Evolutionary conservation across 2,797 vertebrate genomes (phyloP).

Genomic region (Huso huso): DNA sequence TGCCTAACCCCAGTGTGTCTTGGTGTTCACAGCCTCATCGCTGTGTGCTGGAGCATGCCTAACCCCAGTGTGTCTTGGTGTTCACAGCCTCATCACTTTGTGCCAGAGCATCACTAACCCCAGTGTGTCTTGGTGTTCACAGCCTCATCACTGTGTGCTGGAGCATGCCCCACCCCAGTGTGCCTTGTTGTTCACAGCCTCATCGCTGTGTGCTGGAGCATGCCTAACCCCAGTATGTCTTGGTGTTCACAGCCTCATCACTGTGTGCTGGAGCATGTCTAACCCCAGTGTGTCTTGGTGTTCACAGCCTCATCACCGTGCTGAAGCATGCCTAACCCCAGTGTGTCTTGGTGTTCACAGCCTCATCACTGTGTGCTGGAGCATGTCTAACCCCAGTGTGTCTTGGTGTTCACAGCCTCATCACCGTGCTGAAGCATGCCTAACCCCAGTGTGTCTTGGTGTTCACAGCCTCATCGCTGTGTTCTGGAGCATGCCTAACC

Average conservation of each 20-base stretch:
- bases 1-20: constrained; percentile 9
- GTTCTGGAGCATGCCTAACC: no score
- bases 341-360: constrained; percentile 36
- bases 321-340: background rate
- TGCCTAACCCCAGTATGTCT: constrained; percentile 8
- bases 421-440: no score
- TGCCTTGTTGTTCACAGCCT: no score
- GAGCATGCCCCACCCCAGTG: no score
- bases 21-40: constrained; percentile 39
- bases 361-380: constrained; percentile 58
- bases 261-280: constrained; percentile 68
- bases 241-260: constrained; percentile 39
- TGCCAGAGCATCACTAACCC: background rate
- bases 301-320: no score
- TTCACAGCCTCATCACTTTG: no score
- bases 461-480: constrained; percentile 50
- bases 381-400: no score
- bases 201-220: no score
- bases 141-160: constrained; percentile 56
- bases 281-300: no score
- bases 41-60: constrained; percentile 71
- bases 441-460: constrained; percentile 13
- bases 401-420: no score
- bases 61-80: no score
- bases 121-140: constrained; percentile 15